Evolutionary conservation across 2,797 vertebrate species (phyloP).

Genomic region (Eutrigla gurnardus): DNA sequence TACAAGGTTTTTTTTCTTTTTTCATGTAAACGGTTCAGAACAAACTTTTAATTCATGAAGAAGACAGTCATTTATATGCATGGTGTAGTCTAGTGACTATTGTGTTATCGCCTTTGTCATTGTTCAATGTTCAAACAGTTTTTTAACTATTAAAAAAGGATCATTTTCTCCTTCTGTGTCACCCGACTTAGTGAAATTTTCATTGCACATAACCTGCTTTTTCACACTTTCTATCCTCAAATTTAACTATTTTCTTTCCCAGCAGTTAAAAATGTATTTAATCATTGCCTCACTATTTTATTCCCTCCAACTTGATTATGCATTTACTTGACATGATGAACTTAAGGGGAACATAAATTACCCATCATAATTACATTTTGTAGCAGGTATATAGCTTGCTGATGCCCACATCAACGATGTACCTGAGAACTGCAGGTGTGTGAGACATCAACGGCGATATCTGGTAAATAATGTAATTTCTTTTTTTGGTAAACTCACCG

Average conservation of each 20-base stretch:
- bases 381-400: neutral
- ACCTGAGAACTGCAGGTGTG: neutral
- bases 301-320: neutral
- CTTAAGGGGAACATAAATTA: neutral
- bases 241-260: neutral
- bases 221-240: neutral
- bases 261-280: neutral
- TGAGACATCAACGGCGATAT: neutral
- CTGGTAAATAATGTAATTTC: neutral
- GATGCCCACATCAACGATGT: neutral
- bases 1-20: neutral
- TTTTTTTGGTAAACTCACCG: neutral
- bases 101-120: neutral
- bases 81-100: neutral
- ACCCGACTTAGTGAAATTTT: neutral
- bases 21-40: neutral
- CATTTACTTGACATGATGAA: constrained; percentile 7
- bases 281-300: neutral
- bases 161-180: neutral
- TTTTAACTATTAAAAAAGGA: neutral
- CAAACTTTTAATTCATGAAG: neutral
- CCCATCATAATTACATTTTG: neutral
- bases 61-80: neutral
- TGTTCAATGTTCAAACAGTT: neutral
- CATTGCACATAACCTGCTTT: neutral